Percentiles rank a stretch among this genome's conserved stretches.
phyloP scores from a whole-genome alignment of 2,797 vertebrate genomes.

The Poeciliopsis presidionis region DNA sequence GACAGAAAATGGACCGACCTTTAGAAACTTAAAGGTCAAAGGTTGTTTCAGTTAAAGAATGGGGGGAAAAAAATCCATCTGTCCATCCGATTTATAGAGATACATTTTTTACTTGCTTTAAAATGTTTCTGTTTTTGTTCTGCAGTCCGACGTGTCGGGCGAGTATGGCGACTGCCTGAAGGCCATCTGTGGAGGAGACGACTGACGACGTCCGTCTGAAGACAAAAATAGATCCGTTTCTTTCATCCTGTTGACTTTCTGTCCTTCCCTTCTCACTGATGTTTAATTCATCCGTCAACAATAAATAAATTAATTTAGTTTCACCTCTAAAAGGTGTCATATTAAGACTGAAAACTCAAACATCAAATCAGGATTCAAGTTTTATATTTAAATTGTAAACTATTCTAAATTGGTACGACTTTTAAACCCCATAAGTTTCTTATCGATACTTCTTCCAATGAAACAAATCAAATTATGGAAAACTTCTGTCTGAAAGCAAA shows the following conservation, averaged over 20 bases:
- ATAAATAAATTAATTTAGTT: neutral
- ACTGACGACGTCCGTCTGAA: conserved; percentile 26
- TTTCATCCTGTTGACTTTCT: neutral
- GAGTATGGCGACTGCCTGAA: conserved; percentile 36
- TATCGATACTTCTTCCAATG: neutral
- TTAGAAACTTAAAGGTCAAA: neutral
- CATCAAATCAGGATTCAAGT: neutral
- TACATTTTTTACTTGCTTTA: neutral
- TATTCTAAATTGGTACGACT: neutral
- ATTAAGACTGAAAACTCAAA: neutral
- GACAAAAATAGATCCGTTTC: neutral
- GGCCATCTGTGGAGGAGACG: conserved; percentile 70
- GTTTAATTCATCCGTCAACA: rapidly evolving
- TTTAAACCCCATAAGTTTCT: neutral
- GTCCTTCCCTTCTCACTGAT: neutral
- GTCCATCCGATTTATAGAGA: neutral
- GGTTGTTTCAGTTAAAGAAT: neutral
- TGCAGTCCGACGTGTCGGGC: conserved; percentile 62
- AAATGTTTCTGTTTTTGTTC: conserved; percentile 13
- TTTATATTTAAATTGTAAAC: neutral
- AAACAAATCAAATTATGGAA: neutral
- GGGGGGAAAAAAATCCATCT: neutral
- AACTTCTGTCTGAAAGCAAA: neutral
- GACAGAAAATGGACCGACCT: neutral
- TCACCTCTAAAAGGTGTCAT: neutral